Evolutionary conservation across 2,113 vertebrate genomes (phyloP).

Genomic region (Sturnira hondurensis): DNA sequence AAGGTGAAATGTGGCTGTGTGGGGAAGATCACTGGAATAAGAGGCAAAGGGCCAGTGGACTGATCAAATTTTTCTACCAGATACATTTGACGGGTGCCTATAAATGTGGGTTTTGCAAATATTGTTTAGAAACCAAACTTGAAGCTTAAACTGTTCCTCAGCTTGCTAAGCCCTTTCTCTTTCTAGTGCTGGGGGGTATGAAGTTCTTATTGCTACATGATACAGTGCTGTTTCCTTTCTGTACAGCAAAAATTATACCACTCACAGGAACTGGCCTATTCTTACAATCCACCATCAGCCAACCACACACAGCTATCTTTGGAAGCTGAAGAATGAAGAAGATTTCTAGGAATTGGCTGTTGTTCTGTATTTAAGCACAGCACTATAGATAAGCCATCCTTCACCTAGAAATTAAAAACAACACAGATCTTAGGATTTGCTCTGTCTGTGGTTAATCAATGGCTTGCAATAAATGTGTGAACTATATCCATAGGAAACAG

Average conservation of each 20-base stretch:
- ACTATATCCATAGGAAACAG: constrained; percentile 48
- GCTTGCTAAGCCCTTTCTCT: constrained; percentile 17
- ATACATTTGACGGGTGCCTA: background rate
- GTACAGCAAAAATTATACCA: background rate
- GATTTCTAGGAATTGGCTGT: constrained; percentile 13
- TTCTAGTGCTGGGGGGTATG: constrained; percentile 8
- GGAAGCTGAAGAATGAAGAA: constrained; percentile 1
- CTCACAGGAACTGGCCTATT: background rate
- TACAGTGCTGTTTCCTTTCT: constrained; percentile 26
- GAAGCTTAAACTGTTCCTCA: background rate
- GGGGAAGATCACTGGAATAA: background rate
- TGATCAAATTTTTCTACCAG: background rate
- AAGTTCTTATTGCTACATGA: constrained; percentile 1
- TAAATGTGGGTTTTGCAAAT: constrained; percentile 12
- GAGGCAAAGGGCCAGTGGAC: background rate
- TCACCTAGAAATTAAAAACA: constrained; percentile 34
- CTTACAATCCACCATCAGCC: background rate
- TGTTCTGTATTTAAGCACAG: background rate
- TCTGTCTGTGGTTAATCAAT: constrained; percentile 29
- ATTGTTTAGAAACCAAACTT: constrained; percentile 35
- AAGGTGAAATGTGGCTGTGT: background rate
- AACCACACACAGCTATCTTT: background rate
- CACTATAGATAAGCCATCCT: constrained; percentile 6
- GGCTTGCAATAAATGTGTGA: constrained; percentile 44
- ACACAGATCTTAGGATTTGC: background rate